phyloP scores from a whole-genome alignment of 2,888 invertebrate species.

The Myathropa florea region DNA sequence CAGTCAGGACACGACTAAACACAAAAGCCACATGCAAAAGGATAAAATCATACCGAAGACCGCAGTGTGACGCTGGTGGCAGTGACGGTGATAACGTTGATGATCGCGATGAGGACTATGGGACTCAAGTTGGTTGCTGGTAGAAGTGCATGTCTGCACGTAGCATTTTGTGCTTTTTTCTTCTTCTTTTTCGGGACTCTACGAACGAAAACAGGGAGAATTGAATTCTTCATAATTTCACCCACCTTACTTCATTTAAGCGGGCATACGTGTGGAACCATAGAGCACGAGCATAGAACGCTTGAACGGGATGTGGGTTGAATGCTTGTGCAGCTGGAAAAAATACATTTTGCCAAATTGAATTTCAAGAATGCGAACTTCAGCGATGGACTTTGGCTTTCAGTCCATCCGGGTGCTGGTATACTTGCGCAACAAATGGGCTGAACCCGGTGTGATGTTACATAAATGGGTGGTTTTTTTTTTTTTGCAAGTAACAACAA shows the following conservation, averaged over 20 bases:
- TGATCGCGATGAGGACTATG: slow-evolving; percentile 21
- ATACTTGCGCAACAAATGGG: slow-evolving; percentile 42
- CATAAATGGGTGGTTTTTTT: slow-evolving; percentile 32
- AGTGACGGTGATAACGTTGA: neutral
- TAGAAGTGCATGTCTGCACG: neutral
- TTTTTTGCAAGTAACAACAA: neutral
- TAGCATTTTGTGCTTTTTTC: neutral
- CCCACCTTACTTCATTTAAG: neutral
- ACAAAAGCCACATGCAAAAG: neutral
- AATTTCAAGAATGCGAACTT: slow-evolving; percentile 57
- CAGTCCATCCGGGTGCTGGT: neutral
- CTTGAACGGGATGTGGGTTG: neutral
- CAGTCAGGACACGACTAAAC: slow-evolving; percentile 17
- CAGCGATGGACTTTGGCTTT: slow-evolving; percentile 27
- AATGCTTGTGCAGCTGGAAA: slow-evolving; percentile 35
- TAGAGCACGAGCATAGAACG: slow-evolving; percentile 16
- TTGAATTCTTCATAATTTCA: slow-evolving; percentile 36
- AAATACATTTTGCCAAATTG: slow-evolving; percentile 58
- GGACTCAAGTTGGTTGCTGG: too few species aligned
- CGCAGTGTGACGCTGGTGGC: slow-evolving; percentile 6
- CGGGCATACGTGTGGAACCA: slow-evolving; percentile 46
- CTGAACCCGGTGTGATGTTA: slow-evolving; percentile 12
- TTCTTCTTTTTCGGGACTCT: neutral
- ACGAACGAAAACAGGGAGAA: neutral
- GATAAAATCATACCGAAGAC: slow-evolving; percentile 27